Evolutionary conservation across 2,113 vertebrate genomes (phyloP), one percentile per base, ranked within the genome.

Genomic region (Cephalopterus ornatus): DNA sequence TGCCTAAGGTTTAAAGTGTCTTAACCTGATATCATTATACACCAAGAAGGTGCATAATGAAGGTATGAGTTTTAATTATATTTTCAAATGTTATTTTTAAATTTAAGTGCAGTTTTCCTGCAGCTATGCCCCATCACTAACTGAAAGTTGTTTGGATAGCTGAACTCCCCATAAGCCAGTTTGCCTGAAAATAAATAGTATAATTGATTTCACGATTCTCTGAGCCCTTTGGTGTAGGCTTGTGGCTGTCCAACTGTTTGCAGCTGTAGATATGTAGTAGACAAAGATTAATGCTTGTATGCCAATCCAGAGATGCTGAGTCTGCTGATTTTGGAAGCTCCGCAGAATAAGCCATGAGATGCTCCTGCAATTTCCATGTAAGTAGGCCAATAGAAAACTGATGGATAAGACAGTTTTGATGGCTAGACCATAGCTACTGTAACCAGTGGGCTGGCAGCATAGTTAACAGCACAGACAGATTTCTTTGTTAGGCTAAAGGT

Each of bases 61-160:
- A 71, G 15, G 61, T 39, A 49, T 30, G 65, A 92, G 46, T 86
- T 88, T 75, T 86, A 96, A 94, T 91, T 88, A 75, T 56, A 71
- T 88, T 83, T 95, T 76, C 42, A 83, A 95, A 62, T 32, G n/a
- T 72, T 86, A 75, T 78, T 93, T 94, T 77, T 72, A 77, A 77
- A 76, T 77, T 63, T 50, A 88, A 66, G 47, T 41, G 35, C 4
- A 3, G 82, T 84, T 39, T 66, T 95, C 59, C 81, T 83, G 58
- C 58, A 95, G 78, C 67, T 63, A 71, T 71, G 46, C 59, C 61
- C 91, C 61, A 68, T 59, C 65, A 87, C 39, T 52, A 84, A 30
- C 17, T 22, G n/a, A 50, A 94, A 88, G 42, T 50, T 52, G 23
- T 74, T 85, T 81, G 61, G 59, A 68, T 62, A 66, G 65, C 61